Conservation (phyloP, 2,888 invertebrate species). For the Rapana venosa region DNA sequence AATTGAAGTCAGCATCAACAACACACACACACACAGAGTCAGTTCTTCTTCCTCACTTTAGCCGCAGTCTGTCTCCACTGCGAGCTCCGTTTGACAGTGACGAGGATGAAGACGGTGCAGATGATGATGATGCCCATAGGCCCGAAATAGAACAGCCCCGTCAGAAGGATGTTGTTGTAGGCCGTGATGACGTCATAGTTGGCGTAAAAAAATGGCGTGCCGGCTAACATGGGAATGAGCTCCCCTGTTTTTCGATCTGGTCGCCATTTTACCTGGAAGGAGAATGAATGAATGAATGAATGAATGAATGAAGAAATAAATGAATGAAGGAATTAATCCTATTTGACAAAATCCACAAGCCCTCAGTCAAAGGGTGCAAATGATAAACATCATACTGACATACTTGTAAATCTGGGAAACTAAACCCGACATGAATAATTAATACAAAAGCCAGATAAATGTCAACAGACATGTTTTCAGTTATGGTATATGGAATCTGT, state of each 20-base stretch:
- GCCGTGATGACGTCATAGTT: constrained; percentile 37
- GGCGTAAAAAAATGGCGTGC: constrained; percentile 29
- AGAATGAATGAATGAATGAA: background rate
- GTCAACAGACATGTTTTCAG: too few species aligned
- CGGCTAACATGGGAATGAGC: background rate
- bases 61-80: constrained; percentile 30
- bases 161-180: constrained; percentile 34
- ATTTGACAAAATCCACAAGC: too few species aligned
- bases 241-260: constrained; percentile 12
- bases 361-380: too few species aligned
- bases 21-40: background rate
- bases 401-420: too few species aligned
- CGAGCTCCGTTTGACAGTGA: constrained; percentile 23
- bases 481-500: too few species aligned
- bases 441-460: too few species aligned
- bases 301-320: background rate
- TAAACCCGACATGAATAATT: too few species aligned
- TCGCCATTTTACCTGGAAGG: background rate
- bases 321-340: background rate
- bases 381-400: too few species aligned
- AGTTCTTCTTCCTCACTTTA: background rate
- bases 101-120: constrained; percentile 31
- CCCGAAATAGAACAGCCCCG: constrained; percentile 18
- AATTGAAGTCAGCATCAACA: too few species aligned
- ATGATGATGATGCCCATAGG: constrained; percentile 32